Evolutionary conservation across 2,113 vertebrate genomes (phyloP).

Genomic region (Crypturellus undulatus): DNA sequence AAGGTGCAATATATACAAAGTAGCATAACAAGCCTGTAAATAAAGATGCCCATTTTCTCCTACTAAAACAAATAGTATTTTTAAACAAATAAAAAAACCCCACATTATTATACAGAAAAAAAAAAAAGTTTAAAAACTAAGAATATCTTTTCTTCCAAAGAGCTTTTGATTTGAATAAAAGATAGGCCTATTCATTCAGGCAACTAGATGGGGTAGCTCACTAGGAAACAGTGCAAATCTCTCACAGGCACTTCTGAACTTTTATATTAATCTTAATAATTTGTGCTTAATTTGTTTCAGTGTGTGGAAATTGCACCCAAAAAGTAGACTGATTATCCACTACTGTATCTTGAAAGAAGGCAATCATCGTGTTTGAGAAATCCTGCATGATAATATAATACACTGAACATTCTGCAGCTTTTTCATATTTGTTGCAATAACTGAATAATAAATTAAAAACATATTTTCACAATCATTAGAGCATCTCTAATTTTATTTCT

Average conservation of each 20-base stretch:
- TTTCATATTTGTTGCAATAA: background rate
- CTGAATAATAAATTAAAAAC: background rate
- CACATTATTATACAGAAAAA: background rate
- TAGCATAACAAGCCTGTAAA: background rate
- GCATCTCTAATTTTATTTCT: background rate
- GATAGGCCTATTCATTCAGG: background rate
- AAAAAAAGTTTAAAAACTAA: background rate
- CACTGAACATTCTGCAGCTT: background rate
- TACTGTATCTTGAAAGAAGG: rapidly evolving
- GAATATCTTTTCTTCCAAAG: background rate
- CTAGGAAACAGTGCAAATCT: background rate
- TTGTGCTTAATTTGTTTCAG: background rate
- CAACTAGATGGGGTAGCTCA: background rate
- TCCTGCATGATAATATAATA: background rate
- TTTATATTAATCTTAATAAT: background rate
- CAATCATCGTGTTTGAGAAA: background rate
- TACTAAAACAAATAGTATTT: background rate
- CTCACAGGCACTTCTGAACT: background rate
- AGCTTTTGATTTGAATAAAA: background rate
- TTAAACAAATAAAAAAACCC: background rate
- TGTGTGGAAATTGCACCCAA: background rate
- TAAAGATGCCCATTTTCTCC: background rate
- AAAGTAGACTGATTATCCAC: background rate
- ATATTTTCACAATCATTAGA: background rate
- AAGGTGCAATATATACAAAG: background rate